Evolutionary conservation across 2,113 vertebrate species (phyloP), one percentile per base, ranked within the genome.

Genomic region (Carassius carassius): DNA sequence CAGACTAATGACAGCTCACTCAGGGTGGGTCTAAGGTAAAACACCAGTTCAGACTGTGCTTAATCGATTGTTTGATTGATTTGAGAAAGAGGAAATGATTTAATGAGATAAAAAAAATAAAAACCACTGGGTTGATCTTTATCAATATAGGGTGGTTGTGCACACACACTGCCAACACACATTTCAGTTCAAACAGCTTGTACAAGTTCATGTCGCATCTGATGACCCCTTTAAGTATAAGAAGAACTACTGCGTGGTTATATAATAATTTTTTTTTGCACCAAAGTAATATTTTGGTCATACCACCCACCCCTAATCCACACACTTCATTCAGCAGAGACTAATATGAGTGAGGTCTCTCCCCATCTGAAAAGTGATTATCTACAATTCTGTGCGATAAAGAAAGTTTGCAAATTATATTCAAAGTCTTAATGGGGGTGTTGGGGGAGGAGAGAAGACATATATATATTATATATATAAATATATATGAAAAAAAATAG

Each of bases 281-380:
- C 41, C 37, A 44, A 73, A 37, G 32, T 29, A 17, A 32, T 25
- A 76, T 32, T 54, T 41, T 12, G 10, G 9, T 76, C 74, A 76
- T 76, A 76, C 74, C 49, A 17, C 74, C 74, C 74, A 76, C 3
- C 35, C 35, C 35, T 76, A 54, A 76, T 54, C 14, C 14, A 51
- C 9, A 54, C 74, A 95, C 92, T 95, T 94, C 92, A 95, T 94
- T 88, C 92, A 95, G 94, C 95, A 95, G 94, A 95, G 96, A 94
- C 35, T 37, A 37, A 37, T 93, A 93, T 82, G 81, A 88, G 69
- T 86, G 86, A 19, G 63, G 58, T 86, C 86, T 25, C 84, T 87
- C 82, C 95, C 91, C 94, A 94, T 89, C 93, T 91, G 29, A 93
- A 60, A 96, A 95, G 93, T 93, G 94, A 32, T 82, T 81, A 79